Percentiles rank a stretch among this genome's conserved stretches.
Evolutionary conservation across 2,888 invertebrate genomes (phyloP).

Genomic region (Glyphotaelius pellucidus): DNA sequence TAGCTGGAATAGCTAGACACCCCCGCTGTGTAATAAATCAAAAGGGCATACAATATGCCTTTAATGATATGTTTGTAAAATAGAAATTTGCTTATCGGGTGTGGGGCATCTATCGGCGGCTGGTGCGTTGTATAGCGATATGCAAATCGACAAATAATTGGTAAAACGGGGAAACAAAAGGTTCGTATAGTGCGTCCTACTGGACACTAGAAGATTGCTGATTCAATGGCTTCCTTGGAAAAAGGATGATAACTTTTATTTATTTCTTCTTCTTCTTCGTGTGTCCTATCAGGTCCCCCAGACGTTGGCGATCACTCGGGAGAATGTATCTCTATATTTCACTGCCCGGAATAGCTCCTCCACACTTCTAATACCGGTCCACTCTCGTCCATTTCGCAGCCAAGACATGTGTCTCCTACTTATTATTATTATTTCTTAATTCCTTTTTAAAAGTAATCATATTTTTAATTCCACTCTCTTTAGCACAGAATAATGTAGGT

Average conservation of each 20-base stretch:
- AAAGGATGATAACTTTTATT: not conserved
- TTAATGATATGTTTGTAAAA: conserved; percentile 61
- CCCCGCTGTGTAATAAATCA: conserved; percentile 44
- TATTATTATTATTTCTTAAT: no score
- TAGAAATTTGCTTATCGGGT: conserved; percentile 52
- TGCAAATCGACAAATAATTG: not conserved
- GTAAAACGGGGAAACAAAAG: not conserved
- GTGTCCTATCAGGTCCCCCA: no score
- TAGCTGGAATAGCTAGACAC: not conserved
- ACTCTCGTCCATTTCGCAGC: no score
- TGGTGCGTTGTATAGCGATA: conserved; percentile 9
- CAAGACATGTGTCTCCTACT: no score
- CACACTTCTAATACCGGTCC: no score
- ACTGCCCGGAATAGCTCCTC: no score
- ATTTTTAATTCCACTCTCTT: no score
- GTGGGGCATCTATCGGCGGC: conserved; percentile 40
- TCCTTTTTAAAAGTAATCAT: no score
- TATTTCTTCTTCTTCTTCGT: no score
- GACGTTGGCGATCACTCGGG: no score
- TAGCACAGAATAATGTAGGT: no score
- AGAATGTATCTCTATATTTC: no score
- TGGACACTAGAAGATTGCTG: not conserved
- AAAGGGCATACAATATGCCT: conserved; percentile 16
- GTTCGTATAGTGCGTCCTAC: not conserved
- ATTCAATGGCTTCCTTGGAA: not conserved